Base-by-base conservation (phyloP, 1,140 invertebrate genomes). In the Acromyrmex heyeri region DNA sequence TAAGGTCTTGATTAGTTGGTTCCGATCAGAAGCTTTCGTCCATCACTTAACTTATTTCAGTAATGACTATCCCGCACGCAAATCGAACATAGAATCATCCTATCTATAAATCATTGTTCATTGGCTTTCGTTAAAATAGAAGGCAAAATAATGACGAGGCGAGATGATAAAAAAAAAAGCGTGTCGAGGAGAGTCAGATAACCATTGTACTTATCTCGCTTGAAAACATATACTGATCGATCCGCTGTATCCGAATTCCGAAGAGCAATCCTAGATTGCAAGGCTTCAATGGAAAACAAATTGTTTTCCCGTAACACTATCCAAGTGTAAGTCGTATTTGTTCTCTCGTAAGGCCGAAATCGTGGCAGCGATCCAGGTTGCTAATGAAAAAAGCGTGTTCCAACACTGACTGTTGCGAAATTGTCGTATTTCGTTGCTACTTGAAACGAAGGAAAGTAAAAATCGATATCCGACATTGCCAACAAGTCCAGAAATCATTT, bases 21-120 rank as follows among this genome's bases (percentile, higher is more conserved):
- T 90, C 65, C 72, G 61, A 75, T 77, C 69, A 18, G 21, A 30
- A 27, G 30, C 67, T 64, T 87, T 79, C 50, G 61, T 73, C 73
- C 83, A 85, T 90, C 86, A 90, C 53, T 86, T 83, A 90, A 24
- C 55, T 72, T 87, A 89, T 85, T 90, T 82, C 57, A 55, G 34
- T 24, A 27, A 38, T 65, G 75, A 90, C 85, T 87, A 87, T 90
- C 88, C 87, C 62, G 55, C 86, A 90, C 88, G 88, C 89, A 79
- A 90, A 90, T 90, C 81, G 81, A 73, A 21, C 88, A 90, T 87
- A 90, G 86, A 90, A 69, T 30, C 69, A 64, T 86, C 88, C 83
- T 57, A 44, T 2, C 61, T 64, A 65, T 90, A 90, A 90, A 79
- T 90, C 88, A 61, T 85, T 61, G 70, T 59, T 50, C 69, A 53